phyloP scores from a whole-genome alignment of 1,140 invertebrate species.

The Anoplophora glabripennis region DNA sequence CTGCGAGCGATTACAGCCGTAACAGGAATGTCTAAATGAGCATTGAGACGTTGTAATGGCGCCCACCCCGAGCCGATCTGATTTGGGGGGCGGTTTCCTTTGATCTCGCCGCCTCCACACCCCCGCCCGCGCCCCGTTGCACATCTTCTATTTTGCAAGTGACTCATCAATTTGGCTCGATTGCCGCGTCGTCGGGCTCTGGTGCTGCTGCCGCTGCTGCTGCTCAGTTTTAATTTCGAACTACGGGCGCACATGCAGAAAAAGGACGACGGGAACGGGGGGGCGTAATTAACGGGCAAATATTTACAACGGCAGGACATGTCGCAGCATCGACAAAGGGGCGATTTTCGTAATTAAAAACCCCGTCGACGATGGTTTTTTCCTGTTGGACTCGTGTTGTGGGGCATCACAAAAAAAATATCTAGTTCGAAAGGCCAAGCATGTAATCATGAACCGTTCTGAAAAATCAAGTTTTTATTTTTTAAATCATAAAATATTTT shows the following conservation, averaged over 20 bases:
- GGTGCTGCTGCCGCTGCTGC: too few relatives aligned
- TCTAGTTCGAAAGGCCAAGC: too few relatives aligned
- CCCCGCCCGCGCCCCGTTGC: constrained; percentile 26
- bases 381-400: too few relatives aligned
- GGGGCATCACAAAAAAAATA: too few relatives aligned
- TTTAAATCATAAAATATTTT: too few relatives aligned
- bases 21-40: constrained; percentile 48
- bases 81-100: constrained; percentile 50
- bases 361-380: too few relatives aligned
- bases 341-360: too few relatives aligned
- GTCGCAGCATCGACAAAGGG: too few relatives aligned
- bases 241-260: constrained; percentile 11
- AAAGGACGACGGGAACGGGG: not conserved
- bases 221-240: constrained; percentile 41
- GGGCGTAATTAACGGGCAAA: too few relatives aligned
- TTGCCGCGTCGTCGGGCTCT: constrained; percentile 25
- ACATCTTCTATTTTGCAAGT: constrained; percentile 47
- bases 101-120: constrained; percentile 47
- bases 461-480: too few relatives aligned
- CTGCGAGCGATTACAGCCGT: constrained; percentile 21
- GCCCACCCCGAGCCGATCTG: constrained; percentile 45
- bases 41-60: constrained; percentile 51
- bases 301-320: too few relatives aligned
- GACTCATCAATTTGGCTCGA: constrained; percentile 47
- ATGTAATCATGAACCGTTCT: too few relatives aligned